Evolutionary conservation across 2,797 vertebrate genomes (phyloP), one percentile per base, ranked within the genome.

Genomic region (Bovichtus diacanthus): DNA sequence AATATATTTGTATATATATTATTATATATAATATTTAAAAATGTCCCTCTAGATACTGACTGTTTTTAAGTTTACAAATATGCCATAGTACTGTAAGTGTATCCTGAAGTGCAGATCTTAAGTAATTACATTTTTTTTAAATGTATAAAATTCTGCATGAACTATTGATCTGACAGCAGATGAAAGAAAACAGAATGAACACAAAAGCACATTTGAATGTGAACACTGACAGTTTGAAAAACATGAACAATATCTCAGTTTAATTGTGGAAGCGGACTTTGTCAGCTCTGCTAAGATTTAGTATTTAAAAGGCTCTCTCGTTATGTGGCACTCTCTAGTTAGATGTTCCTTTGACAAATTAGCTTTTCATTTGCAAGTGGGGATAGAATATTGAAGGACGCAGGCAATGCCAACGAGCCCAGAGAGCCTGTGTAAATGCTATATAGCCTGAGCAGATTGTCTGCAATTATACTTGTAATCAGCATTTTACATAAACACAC

Each of bases 311-410:
- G 54, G 18, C 41, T 38, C 12, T 65, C 60, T 53, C 51, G 21
- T 76, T 69, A 62, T 46, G 44, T 65, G 70, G 47, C 43, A 31
- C 29, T 72, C 51, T 63, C 65, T 83, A 84, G 83, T 84, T 82
- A 78, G 62, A 80, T 34, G 38, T 80, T 85, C 75, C 36, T 85
- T 72, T 85, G 62, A 83, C 46, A 83, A 80, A 71, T 70, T 51
- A 87, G 60, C 49, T 76, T 81, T 68, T 67, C 39, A 75, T 25
- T 59, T 62, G 34, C 2, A 7, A 51, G 59, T 72, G 38, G 36
- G 51, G 41, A 77, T 25, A 68, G 49, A 79, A 62, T 81, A 77
- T 72, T 75, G 77, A 81, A 80, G 74, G 73, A 70, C 39, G 51
- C 12, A n/a, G 27, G 21, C 36, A 43, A 68, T n/a, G 69, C 18